Evolutionary conservation across 2,888 invertebrate species (phyloP).

Genomic region (Cabera pusaria): DNA sequence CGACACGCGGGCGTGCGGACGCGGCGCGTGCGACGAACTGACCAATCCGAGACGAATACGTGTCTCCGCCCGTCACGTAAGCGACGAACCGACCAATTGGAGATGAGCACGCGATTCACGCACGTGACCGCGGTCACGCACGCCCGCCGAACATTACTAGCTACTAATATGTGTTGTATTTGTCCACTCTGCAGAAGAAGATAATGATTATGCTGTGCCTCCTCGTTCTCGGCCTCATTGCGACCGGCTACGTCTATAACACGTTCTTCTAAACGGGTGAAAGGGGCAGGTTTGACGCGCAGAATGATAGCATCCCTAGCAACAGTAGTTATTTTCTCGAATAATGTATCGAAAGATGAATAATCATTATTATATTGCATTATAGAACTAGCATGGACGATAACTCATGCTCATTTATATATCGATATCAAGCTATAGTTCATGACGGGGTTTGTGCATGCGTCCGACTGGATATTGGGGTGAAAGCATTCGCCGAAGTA

Average conservation of each 20-base stretch:
- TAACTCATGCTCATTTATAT: slow-evolving; percentile 34
- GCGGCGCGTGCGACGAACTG: slow-evolving; percentile 24
- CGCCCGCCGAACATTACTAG: slow-evolving; percentile 59
- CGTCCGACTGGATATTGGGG: slow-evolving; percentile 31
- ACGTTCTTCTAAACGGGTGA: slow-evolving; percentile 76
- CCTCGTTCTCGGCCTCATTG: slow-evolving; percentile 90
- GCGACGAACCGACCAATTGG: slow-evolving; percentile 29
- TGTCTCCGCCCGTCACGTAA: slow-evolving; percentile 25
- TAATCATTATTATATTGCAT: slow-evolving; percentile 22
- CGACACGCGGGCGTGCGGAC: slow-evolving; percentile 48
- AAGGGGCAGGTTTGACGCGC: slow-evolving; percentile 77
- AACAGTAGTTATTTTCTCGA: slow-evolving; percentile 41
- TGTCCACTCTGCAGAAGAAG: slow-evolving; percentile 92
- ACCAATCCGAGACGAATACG: slow-evolving; percentile 8
- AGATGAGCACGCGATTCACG: slow-evolving; percentile 10
- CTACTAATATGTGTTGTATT: slow-evolving; percentile 75
- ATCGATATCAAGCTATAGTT: slow-evolving; percentile 25
- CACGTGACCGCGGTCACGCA: slow-evolving; percentile 33
- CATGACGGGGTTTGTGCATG: slow-evolving; percentile 56
- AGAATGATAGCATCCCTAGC: slow-evolving; percentile 44
- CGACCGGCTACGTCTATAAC: slow-evolving; percentile 81
- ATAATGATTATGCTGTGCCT: slow-evolving; percentile 96
- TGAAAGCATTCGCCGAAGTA: slow-evolving; percentile 25
- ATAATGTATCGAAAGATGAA: slow-evolving; percentile 12
- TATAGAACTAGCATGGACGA: slow-evolving; percentile 20